Conservation (phyloP, 2,113 vertebrate genomes). For the Pelecanoides urinatrix region DNA sequence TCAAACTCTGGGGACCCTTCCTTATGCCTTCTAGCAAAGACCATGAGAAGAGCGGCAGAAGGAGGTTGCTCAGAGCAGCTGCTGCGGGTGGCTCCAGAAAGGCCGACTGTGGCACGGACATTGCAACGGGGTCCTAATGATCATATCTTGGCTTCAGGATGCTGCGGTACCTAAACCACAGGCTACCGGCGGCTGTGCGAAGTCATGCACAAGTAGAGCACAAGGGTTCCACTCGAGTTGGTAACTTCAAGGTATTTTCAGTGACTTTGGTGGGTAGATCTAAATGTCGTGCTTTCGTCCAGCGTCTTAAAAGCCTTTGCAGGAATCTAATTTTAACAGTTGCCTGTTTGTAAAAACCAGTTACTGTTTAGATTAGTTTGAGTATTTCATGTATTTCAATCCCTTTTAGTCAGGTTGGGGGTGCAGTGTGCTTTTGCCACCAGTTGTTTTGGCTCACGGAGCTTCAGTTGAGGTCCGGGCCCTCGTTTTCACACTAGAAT, state of each 20-base stretch:
- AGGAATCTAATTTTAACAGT: background rate
- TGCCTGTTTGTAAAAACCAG: background rate
- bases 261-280: background rate
- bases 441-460: accelerated
- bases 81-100: background rate
- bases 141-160: background rate
- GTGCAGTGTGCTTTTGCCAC: background rate
- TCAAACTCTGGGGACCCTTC: background rate
- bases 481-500: background rate
- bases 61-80: background rate
- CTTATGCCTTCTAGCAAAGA: background rate
- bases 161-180: background rate
- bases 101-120: background rate
- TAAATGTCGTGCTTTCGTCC: background rate
- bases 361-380: background rate
- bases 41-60: background rate
- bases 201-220: background rate
- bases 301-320: background rate
- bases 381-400: background rate
- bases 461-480: background rate
- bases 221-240: background rate
- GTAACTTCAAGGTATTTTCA: background rate
- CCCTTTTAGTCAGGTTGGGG: background rate
- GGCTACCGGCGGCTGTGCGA: accelerated
- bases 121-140: background rate